phyloP scores from a whole-genome alignment of 2,113 vertebrate species.

The Alethe diademata region DNA sequence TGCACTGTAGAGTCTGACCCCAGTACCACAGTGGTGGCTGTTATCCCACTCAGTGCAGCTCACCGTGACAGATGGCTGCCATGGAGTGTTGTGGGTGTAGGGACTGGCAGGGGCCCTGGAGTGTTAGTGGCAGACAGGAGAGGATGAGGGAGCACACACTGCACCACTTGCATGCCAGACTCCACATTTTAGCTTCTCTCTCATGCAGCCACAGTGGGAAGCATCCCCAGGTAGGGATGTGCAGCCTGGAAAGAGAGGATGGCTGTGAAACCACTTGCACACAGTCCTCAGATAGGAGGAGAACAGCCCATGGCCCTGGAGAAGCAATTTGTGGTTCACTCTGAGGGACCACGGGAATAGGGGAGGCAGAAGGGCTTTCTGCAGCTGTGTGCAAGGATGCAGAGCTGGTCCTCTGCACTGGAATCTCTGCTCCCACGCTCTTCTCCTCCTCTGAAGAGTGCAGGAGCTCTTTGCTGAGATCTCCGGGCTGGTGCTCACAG shows the following conservation, averaged over 20 bases:
- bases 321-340: not conserved
- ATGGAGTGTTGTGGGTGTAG: rapidly evolving
- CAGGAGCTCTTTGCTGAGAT: not conserved
- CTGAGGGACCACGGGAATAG: rapidly evolving
- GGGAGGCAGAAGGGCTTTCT: not conserved
- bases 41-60: rapidly evolving
- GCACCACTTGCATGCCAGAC: not conserved
- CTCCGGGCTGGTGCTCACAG: not conserved
- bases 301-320: not conserved
- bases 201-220: rapidly evolving
- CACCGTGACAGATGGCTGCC: not conserved
- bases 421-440: not conserved
- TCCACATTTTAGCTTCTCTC: not conserved
- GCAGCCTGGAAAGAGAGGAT: not conserved
- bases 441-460: not conserved
- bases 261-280: rapidly evolving
- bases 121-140: not conserved
- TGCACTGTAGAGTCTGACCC: not conserved
- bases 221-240: too few relatives aligned
- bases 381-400: not conserved
- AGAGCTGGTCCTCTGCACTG: not conserved
- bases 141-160: not conserved
- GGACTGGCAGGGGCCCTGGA: rapidly evolving
- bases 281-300: not conserved
- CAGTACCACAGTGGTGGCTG: rapidly evolving